Evolutionary conservation across 2,113 vertebrate species (phyloP).

Genomic region (Tragelaphus scriptus): DNA sequence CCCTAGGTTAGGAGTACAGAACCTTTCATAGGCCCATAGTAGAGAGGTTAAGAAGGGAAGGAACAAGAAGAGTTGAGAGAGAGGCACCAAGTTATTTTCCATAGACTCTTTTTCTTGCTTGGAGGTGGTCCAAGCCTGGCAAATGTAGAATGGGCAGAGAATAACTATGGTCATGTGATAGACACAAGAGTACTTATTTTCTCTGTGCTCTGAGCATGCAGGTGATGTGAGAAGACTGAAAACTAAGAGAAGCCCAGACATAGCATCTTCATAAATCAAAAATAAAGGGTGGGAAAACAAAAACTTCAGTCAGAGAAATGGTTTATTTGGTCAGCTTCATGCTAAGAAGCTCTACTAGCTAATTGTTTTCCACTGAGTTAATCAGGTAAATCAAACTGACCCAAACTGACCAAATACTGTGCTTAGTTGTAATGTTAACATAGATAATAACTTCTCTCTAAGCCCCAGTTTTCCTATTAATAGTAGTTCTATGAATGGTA

Average conservation of each 20-base stretch:
- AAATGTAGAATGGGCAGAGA: background rate
- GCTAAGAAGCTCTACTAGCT: background rate
- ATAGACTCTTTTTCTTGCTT: background rate
- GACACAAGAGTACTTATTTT: background rate
- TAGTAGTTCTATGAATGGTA: background rate
- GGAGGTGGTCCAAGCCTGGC: background rate
- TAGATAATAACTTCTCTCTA: background rate
- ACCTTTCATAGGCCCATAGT: background rate
- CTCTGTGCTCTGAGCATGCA: background rate
- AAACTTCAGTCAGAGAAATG: background rate
- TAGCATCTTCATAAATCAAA: background rate
- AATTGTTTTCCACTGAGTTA: background rate
- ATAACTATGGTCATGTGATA: background rate
- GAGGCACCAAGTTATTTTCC: background rate
- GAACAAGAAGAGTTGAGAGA: background rate
- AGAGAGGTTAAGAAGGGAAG: background rate
- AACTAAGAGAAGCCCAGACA: background rate
- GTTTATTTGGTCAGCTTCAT: background rate
- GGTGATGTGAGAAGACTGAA: background rate
- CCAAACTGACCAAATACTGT: background rate
- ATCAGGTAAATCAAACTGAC: slow-evolving; percentile 23
- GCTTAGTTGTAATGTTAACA: slow-evolving; percentile 10
- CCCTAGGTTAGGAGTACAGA: background rate
- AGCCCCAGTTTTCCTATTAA: background rate
- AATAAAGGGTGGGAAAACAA: slow-evolving; percentile 8